Evolutionary conservation across 2,113 vertebrate genomes (phyloP), one percentile per base, ranked within the genome.

Genomic region (Microcebus murinus): DNA sequence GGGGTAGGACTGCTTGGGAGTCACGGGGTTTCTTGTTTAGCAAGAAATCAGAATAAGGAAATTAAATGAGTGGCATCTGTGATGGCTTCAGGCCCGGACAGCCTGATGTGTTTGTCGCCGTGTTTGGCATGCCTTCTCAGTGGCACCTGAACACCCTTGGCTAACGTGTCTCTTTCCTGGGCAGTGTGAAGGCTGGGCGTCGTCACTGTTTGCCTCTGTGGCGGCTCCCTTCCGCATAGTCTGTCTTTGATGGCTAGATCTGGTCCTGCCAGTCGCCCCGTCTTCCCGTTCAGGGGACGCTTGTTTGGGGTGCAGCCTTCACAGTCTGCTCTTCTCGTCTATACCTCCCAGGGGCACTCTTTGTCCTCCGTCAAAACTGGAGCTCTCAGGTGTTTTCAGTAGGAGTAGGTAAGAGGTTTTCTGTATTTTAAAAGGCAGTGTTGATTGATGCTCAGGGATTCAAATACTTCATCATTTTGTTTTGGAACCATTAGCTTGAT

Each of bases 21-120:
- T 81, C 48, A 94, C 25, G 18, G 89, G 34, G n/a, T 39, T 63
- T 91, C 57, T 85, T 95, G 80, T 71, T 91, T 23, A 74, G 67
- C 36, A 81, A 61, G 89, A 94, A 80, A 23, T 83, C 42, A 61
- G 7, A 82, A 55, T 48, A 71, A 25, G 42, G 57, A 18, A 57
- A 76, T 14, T 70, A 14, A 48, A 14, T n/a, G 20, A 74, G 4
- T 42, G 1, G 34, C 20, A 36, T 81, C 8, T 31, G 42, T 36
- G 39, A 13, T 59, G 23, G 11, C 50, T 1, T 21, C 2, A 6
- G 71, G 55, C n/a, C 73, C 45, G 42, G 52, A 13, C 6, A 52
- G 29, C 55, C 50, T 27, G 82, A 34, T 9, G 3, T 13, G 17
- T 42, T 39, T 31, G 71, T 84, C 17, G 15, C 15, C 39, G 1